Evolutionary conservation across 2,113 vertebrate genomes (phyloP).

Genomic region (Anthoscopus minutus): DNA sequence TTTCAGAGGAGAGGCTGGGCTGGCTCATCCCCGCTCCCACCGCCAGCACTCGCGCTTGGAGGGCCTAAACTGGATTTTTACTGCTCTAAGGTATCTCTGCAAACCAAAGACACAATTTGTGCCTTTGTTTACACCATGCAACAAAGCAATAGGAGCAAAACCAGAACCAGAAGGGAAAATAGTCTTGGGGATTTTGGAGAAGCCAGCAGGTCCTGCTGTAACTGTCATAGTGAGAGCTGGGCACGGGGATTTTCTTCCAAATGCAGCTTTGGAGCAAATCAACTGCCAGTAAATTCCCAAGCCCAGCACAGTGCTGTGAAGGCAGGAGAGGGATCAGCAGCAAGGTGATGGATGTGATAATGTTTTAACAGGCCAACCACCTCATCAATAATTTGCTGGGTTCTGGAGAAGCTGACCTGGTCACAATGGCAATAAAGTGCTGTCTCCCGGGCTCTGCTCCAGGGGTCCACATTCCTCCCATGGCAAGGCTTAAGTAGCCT

Average conservation of each 20-base stretch:
- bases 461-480: neutral
- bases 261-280: neutral
- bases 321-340: neutral
- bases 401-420: conserved; percentile 43
- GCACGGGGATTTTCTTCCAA: neutral
- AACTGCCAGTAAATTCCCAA: neutral
- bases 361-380: conserved; percentile 20
- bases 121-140: neutral
- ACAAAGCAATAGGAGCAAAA: neutral
- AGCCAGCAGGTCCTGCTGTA: neutral
- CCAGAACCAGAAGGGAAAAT: neutral
- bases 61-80: neutral
- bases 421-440: conserved; percentile 2
- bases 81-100: neutral
- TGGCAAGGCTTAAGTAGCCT: conserved; percentile 8
- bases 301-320: neutral
- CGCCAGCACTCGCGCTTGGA: neutral
- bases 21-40: neutral
- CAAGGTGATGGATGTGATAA: conserved; percentile 27
- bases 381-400: conserved; percentile 34
- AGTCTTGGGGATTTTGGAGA: neutral
- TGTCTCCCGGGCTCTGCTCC: conserved; percentile 30
- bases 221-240: neutral
- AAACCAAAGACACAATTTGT: neutral
- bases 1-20: neutral